These are phyloP conservation scores for Syngnathus typhle DNA, from an alignment of 2,113 vertebrate genomes.

Conservation along the genomic window DNA sequence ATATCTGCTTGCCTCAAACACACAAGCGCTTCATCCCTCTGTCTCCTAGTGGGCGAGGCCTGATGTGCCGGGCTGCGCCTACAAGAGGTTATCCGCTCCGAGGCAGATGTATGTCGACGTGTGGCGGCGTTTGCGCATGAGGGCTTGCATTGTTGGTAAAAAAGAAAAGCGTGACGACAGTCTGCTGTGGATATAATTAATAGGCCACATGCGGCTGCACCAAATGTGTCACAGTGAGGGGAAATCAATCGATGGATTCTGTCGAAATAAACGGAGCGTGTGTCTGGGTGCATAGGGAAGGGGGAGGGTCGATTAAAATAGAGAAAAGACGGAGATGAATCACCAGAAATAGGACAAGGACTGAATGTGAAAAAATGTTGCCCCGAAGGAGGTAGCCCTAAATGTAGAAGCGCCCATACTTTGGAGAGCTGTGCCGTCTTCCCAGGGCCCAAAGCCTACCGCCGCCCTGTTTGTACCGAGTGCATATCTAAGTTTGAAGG, in stretches of 20 bases:
- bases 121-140: slow-evolving; percentile 5
- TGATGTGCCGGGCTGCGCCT: slow-evolving; percentile 34
- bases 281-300: slow-evolving; percentile 13
- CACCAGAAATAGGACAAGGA: slow-evolving; percentile 6
- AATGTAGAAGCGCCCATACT: slow-evolving; percentile 2
- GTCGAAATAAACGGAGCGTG: slow-evolving; percentile 43
- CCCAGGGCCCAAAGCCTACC: slow-evolving; percentile 36
- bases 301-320: slow-evolving; percentile 3
- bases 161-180: slow-evolving; percentile 59
- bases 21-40: slow-evolving; percentile 26
- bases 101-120: slow-evolving; percentile 22
- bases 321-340: slow-evolving; percentile 20
- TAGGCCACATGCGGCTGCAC: slow-evolving; percentile 70
- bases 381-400: slow-evolving; percentile 10
- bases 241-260: slow-evolving; percentile 70
- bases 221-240: slow-evolving; percentile 70
- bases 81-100: slow-evolving; percentile 20
- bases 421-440: slow-evolving; percentile 31
- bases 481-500: slow-evolving; percentile 57
- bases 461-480: slow-evolving; percentile 49
- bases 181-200: slow-evolving; percentile 72
- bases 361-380: slow-evolving; percentile 8
- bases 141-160: slow-evolving; percentile 47
- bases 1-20: slow-evolving; percentile 35
- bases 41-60: slow-evolving; percentile 23